Evolutionary conservation across 1,140 invertebrate genomes (phyloP), one percentile per base, ranked within the genome.

Genomic region (Eciton burchellii): DNA sequence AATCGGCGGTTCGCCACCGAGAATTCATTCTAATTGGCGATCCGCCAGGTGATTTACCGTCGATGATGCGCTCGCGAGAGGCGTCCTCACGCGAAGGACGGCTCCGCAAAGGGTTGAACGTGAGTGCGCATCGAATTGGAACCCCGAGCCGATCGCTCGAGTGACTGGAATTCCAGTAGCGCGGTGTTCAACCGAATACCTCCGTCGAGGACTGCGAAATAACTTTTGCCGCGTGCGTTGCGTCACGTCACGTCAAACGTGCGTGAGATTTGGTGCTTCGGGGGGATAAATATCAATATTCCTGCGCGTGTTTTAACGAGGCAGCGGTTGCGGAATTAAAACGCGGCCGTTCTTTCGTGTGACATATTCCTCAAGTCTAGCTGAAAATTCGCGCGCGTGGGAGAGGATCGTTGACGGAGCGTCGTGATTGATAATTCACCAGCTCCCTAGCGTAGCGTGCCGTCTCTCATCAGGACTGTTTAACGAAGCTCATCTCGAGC

Each of bases 11-110:
- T 79, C 41, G 63, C 49, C 62, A 63, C 49, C 49, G 74, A 81
- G 79, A 74, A 81, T 74, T 74, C 68, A 29, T 60, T 81, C 68
- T 72, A 81, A 81, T 73, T 81, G 74, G 49, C 74, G 63, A 70
- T 49, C 74, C 26, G 74, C 74, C 49, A 43, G 63, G 49, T 79
- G 74, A 79, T 79, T 79, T 79, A 79, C 63, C 21, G 47, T 54
- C 16, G 49, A 54, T 21, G 45, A 52, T 66, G 47, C 73, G 73
- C 29, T 66, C 29, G 60, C 73, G 47, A 77, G 29, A 41, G 29
- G 21, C 29, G 16, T 54, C 59, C 29, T 52, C 45, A 41, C 59
- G 73, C 29, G 19, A 56, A 21, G 62, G 19, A 68, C 43, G 9
- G 11, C 49, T 24, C 26, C 49, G 12, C 19, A 47, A 54, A 66